Evolutionary conservation across 2,888 invertebrate genomes (phyloP).

Genomic region (Hydropsyche betteni): DNA sequence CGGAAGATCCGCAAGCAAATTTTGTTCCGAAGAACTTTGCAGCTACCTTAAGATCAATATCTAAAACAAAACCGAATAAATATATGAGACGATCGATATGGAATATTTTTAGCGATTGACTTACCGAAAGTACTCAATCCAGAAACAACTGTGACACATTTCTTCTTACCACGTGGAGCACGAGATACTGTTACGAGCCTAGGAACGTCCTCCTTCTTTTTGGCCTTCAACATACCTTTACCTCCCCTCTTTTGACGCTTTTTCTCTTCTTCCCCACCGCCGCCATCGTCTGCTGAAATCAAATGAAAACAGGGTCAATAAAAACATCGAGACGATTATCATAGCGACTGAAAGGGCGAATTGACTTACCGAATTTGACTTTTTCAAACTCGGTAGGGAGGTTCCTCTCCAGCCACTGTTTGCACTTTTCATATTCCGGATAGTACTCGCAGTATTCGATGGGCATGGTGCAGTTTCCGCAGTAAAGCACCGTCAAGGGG

Average conservation of each 20-base stretch:
- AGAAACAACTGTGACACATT: constrained; percentile 96
- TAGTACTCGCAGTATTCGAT: constrained; percentile 99
- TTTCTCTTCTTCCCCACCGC: constrained; percentile 88
- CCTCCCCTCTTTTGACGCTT: constrained; percentile 97
- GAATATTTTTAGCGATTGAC: constrained; percentile 26
- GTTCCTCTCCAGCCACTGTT: constrained; percentile 94
- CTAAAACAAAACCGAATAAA: constrained; percentile 61
- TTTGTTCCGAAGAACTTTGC: constrained; percentile 97
- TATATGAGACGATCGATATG: not conserved
- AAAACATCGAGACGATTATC: not conserved
- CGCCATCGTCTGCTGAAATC: constrained; percentile 69
- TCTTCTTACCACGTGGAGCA: constrained; percentile 97
- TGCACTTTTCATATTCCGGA: constrained; percentile 97
- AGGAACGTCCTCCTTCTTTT: constrained; percentile 91
- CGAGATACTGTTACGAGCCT: constrained; percentile 86
- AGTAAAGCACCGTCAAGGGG: constrained; percentile 86
- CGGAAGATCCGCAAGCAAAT: constrained; percentile 99
- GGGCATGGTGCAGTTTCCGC: constrained; percentile 95
- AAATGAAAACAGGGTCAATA: not conserved
- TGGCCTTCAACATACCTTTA: constrained; percentile 93
- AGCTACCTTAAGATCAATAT: constrained; percentile 97
- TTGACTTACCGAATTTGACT: constrained; percentile 73
- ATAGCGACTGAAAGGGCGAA: too few relatives aligned
- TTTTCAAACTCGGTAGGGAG: constrained; percentile 93
- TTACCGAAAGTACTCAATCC: constrained; percentile 94